These are phyloP conservation scores for Ormia ochracea DNA, from an alignment of 2,888 invertebrate species.

Conservation along the genomic window DNA sequence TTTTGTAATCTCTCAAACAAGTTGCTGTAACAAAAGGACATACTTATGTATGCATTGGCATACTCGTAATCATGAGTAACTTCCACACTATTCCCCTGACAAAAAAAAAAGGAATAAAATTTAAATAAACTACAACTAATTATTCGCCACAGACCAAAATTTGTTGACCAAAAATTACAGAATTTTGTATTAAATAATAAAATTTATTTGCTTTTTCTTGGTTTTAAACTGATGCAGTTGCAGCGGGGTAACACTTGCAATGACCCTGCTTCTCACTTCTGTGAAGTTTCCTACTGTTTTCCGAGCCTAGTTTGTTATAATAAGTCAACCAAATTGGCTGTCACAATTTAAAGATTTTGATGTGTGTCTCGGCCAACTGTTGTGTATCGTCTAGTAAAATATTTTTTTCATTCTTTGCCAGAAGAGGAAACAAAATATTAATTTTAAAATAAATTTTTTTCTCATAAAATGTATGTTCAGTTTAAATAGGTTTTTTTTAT, in stretches of 20 bases:
- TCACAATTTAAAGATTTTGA: background rate
- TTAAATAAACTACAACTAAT: background rate
- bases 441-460: slow-evolving; percentile 19
- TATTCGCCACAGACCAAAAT: background rate
- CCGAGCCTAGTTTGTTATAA: background rate
- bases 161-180: background rate
- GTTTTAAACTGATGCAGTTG: background rate
- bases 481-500: background rate
- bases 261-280: background rate
- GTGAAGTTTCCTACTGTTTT: slow-evolving; percentile 5
- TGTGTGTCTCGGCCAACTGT: slow-evolving; percentile 14
- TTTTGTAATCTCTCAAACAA: too few relatives aligned
- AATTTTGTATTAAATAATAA: background rate
- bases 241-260: background rate
- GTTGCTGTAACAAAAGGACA: too few relatives aligned
- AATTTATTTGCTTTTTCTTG: background rate
- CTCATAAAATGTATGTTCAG: too few relatives aligned
- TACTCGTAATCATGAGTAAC: too few relatives aligned
- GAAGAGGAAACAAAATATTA: background rate
- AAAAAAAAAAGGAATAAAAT: too few relatives aligned
- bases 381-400: slow-evolving; percentile 20
- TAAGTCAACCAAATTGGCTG: background rate
- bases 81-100: background rate
- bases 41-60: too few relatives aligned
- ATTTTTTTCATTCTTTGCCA: background rate